These are phyloP conservation scores for Hiodon tergisus DNA, from an alignment of 2,113 vertebrate species.

Conservation along the genomic window DNA sequence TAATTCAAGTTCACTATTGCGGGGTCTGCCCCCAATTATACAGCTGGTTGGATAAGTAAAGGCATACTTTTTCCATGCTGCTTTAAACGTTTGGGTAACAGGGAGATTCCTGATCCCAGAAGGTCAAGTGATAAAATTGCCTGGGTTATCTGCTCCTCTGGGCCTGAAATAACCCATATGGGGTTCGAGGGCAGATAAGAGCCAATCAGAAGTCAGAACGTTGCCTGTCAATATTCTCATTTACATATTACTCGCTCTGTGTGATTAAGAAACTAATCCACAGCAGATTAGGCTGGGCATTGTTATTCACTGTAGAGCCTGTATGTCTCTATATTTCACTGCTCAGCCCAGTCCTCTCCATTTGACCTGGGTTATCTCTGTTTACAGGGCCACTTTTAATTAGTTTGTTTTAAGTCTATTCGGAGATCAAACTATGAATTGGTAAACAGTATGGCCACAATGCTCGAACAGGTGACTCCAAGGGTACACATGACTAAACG, in stretches of 20 bases:
- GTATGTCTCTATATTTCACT: constrained; percentile 37
- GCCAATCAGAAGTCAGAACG: constrained; percentile 50
- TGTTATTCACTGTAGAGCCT: constrained; percentile 53
- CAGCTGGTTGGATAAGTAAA: not conserved
- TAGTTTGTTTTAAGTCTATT: constrained; percentile 30
- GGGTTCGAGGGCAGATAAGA: constrained; percentile 41
- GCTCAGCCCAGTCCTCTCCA: constrained; percentile 39
- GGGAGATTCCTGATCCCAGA: constrained; percentile 10
- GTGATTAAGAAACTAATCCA: constrained; percentile 65
- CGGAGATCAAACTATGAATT: constrained; percentile 31
- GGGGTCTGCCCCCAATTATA: constrained; percentile 16
- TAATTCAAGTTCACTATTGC: not conserved
- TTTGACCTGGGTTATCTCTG: constrained; percentile 60
- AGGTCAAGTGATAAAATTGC: constrained; percentile 23
- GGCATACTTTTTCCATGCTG: not conserved
- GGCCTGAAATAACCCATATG: constrained; percentile 25
- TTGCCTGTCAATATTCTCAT: constrained; percentile 52
- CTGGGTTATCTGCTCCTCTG: constrained; percentile 28
- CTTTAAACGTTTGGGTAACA: constrained; percentile 14
- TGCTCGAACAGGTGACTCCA: constrained; percentile 31
- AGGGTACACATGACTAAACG: constrained; percentile 20
- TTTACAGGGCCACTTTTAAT: constrained; percentile 51
- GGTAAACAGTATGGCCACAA: constrained; percentile 23
- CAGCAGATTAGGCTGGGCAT: constrained; percentile 53
- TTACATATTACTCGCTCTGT: constrained; percentile 55